Evolutionary conservation across 2,797 vertebrate genomes (phyloP).

Genomic region (Erpetoichthys calabaricus): DNA sequence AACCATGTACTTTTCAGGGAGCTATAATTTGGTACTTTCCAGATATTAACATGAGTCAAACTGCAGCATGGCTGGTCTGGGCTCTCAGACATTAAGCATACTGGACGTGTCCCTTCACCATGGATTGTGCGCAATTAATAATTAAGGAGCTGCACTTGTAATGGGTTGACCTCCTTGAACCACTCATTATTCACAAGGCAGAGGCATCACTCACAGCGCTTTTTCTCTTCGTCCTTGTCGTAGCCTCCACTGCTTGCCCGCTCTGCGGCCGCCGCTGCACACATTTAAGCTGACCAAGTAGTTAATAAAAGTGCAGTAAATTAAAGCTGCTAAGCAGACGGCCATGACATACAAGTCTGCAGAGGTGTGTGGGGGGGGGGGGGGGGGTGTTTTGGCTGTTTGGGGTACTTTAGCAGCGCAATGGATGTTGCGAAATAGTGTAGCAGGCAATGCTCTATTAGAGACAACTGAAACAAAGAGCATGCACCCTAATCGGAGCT

Average conservation of each 20-base stretch:
- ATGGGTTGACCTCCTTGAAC: slow-evolving; percentile 89
- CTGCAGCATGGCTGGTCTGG: slow-evolving; percentile 39
- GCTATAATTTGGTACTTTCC: no score
- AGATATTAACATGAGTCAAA: no score
- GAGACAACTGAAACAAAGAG: no score
- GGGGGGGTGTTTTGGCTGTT: no score
- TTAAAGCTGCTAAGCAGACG: slow-evolving; percentile 36
- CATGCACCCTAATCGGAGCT: no score
- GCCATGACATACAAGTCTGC: slow-evolving; percentile 7
- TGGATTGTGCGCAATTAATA: slow-evolving; percentile 92
- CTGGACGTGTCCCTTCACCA: slow-evolving; percentile 76
- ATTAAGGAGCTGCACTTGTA: slow-evolving; percentile 79
- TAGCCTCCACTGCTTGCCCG: slow-evolving; percentile 28
- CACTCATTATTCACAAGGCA: slow-evolving; percentile 83
- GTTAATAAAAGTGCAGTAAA: slow-evolving; percentile 37
- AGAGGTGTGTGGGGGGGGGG: background rate
- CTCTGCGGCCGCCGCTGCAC: slow-evolving; percentile 33
- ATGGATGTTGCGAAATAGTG: no score
- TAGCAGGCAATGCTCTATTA: no score
- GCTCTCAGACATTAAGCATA: slow-evolving; percentile 66
- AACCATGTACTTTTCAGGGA: no score
- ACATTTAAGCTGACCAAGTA: slow-evolving; percentile 50
- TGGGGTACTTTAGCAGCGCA: no score
- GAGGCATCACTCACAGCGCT: slow-evolving; percentile 81
- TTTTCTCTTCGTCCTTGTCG: slow-evolving; percentile 48